Base-by-base conservation (phyloP, 2,113 vertebrate species). In the Anarrhichthys ocellatus region DNA sequence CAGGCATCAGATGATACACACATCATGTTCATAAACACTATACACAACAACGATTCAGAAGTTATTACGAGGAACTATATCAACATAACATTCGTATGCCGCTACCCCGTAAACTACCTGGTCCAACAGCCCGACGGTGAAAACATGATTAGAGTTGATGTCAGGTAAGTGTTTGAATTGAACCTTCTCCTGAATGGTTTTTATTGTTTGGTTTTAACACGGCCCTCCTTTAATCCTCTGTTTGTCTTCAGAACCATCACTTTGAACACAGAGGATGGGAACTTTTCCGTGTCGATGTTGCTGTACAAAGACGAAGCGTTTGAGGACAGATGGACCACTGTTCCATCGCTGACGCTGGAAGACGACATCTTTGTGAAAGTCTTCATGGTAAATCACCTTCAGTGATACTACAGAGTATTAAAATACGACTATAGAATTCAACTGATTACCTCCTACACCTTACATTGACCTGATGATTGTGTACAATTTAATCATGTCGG, bases 291-390 rank as follows among this genome's bases (percentile, higher is more conserved):
- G 82, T 95, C 95, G 0, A 82, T 95, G 95, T 29, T 96, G 59
- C 88, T 96, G 71, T 95, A 92, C 79, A 96, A 96, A 84, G 95
- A 96, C 24, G 68, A 91, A 46, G 90, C 85, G 46, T 96, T 96
- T 81, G 66, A 94, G 75, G 91, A 95, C 79, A 92, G 88, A 81
- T 95, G 91, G 95, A 95, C 88, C 42, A 94, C 94, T 7, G 91
- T 93, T 70, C 90, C 92, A 0, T 95, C 95, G 17, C 93, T 96
- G 73, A 94, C 87, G 24, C 93, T 96, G 78, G 94, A 96, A 9
- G 93, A 96, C 9, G 84, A 94, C 70, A 88, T 96, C 85, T 97
- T 93, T 89, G 94, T 96, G 13, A 95, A 94, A 84, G 94, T 96
- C 48, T 93, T 90, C 75, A 95, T 96, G 94, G 91, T 96, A 80